Evolutionary conservation across 2,113 vertebrate genomes (phyloP).

Genomic region (Octodon degus): DNA sequence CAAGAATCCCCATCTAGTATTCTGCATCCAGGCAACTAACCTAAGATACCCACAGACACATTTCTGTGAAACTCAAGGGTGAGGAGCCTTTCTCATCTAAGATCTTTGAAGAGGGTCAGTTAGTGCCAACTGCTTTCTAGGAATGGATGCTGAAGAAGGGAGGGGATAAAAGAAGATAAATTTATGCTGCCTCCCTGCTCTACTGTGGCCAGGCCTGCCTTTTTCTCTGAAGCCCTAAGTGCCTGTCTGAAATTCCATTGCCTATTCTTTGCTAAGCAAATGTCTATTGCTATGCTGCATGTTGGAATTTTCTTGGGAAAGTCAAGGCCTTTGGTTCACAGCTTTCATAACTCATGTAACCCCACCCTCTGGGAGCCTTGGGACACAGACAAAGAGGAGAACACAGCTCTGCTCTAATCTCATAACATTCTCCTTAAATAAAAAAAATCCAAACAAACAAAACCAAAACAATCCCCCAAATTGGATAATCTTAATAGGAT

Average conservation of each 20-base stretch:
- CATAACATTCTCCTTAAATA: background rate
- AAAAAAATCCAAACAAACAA: background rate
- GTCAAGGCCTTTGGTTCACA: conserved; percentile 58
- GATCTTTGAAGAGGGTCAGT: conserved; percentile 10
- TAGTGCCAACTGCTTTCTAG: conserved; percentile 38
- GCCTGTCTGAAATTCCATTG: conserved; percentile 58
- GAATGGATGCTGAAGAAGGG: conserved; percentile 27
- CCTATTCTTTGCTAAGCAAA: conserved; percentile 60
- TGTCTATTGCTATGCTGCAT: background rate
- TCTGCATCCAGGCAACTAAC: conserved; percentile 31
- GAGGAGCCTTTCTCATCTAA: background rate
- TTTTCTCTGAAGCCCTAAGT: conserved; percentile 28
- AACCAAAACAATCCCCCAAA: background rate
- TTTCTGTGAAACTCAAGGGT: conserved; percentile 1
- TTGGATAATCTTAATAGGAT: conserved; percentile 51
- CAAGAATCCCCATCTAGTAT: background rate
- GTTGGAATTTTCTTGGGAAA: conserved; percentile 63
- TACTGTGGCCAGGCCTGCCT: background rate
- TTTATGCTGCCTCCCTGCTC: background rate
- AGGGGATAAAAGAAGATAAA: background rate
- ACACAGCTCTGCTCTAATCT: conserved; percentile 4
- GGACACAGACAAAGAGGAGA: conserved; percentile 46
- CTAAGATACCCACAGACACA: background rate
- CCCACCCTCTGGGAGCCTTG: conserved; percentile 17
- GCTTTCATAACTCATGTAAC: conserved; percentile 55